Evolutionary conservation across 2,113 vertebrate genomes (phyloP), one percentile per base, ranked within the genome.

Genomic region (Pseudorasbora parva): DNA sequence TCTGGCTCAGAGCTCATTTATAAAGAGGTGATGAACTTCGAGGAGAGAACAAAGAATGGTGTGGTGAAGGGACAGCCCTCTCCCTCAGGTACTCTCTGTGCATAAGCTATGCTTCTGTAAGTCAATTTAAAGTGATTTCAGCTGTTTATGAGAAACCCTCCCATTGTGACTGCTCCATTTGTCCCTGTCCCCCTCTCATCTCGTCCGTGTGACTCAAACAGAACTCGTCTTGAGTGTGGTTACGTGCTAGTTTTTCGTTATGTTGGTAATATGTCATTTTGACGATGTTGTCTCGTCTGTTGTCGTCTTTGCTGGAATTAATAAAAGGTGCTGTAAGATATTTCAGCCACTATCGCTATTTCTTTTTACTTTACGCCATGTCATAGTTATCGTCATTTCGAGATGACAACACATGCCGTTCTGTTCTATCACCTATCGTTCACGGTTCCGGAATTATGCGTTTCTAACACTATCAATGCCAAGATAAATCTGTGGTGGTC

Each of bases 1-100:
- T 81, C n/a, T n/a, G 78, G 91, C 89, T 9, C 92, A 99, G 98
- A 99, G 93, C 94, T 99, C 83, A 99, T 99, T 94, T 99, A 99
- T 93, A 99, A 99, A 95, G 98, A 99, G 94, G 98, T 99, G 92
- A 99, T 99, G 97, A 98, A 96, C 94, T 99, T 98, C 82, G 98
- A 99, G 96, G 98, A 99, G 93, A 98, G 97, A 92, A 98, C 96
- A 90, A 99, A 99, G 96, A 99, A 99, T 80, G 97, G 98, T 1
- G 98, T 99, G 90, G 98, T 99, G 92, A 99, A 99, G 96, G 98
- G 98, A 94, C 98, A 99, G 72, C 98, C 98, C 91, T 98, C 98
- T 95, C 97, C 98, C 96, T 99, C 98, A 99, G 98, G 98, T 99
- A 99, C 97, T 96, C 97, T 95, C 94, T 95, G 92, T 95, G 93